A percentile compares a stretch with the other conserved stretches of the same genome.
phyloP scores from a whole-genome alignment of 2,888 invertebrate species.

The Tridacna crocea region DNA sequence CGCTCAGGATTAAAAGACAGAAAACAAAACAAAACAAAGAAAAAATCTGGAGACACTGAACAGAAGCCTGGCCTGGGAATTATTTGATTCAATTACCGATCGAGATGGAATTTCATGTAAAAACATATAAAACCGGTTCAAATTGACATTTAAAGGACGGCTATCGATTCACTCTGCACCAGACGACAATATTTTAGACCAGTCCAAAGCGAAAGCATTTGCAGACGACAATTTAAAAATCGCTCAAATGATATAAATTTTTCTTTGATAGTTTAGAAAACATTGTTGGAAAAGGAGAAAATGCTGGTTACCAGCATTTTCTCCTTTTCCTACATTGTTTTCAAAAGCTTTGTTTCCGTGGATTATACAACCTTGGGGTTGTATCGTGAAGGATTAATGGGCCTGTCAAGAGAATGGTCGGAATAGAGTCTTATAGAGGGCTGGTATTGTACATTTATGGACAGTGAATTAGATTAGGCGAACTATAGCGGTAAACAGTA shows the following conservation, averaged over 20 bases:
- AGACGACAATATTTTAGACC: too few species aligned
- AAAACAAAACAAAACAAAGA: too few species aligned
- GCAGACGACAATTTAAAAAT: too few species aligned
- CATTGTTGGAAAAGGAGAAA: slow-evolving; percentile 2
- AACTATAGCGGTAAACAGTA: slow-evolving; percentile 7
- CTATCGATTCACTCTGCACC: neutral
- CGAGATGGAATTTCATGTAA: slow-evolving; percentile 1
- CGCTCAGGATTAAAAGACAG: too few species aligned
- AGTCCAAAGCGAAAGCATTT: too few species aligned
- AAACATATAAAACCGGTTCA: neutral
- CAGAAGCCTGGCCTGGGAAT: neutral
- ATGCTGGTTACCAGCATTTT: slow-evolving; percentile 1
- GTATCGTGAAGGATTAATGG: neutral
- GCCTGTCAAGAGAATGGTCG: neutral
- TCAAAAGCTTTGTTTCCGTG: neutral
- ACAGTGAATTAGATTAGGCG: slow-evolving; percentile 23
- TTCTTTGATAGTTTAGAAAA: neutral
- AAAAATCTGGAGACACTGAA: too few species aligned
- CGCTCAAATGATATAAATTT: neutral
- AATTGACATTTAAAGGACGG: slow-evolving; percentile 2
- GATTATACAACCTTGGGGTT: neutral
- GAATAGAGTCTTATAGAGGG: neutral
- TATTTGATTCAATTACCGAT: neutral
- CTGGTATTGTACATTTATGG: slow-evolving; percentile 22
- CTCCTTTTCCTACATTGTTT: neutral